Conservation (phyloP, 2,113 vertebrate genomes). For the Odocoileus hemionus region DNA sequence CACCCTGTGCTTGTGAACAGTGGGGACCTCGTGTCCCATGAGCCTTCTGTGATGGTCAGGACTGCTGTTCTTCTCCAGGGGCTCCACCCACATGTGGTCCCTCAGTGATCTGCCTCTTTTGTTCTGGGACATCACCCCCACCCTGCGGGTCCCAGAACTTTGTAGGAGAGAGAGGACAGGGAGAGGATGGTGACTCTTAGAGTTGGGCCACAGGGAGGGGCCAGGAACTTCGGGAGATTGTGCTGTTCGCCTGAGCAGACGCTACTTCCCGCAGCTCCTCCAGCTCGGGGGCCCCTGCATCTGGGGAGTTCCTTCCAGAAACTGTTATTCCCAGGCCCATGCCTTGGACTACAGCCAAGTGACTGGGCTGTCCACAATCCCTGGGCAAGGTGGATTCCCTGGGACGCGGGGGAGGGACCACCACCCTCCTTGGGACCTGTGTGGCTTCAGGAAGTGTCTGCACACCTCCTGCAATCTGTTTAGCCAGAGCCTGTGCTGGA, state of each 20-base stretch:
- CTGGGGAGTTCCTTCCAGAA: background rate
- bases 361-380: rapidly evolving
- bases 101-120: background rate
- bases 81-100: background rate
- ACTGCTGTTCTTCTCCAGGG: background rate
- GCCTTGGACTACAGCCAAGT: background rate
- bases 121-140: background rate
- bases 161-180: background rate
- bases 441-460: background rate
- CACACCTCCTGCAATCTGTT: rapidly evolving
- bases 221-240: background rate
- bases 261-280: background rate
- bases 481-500: background rate
- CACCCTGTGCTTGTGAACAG: background rate
- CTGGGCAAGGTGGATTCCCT: background rate
- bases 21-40: too few relatives aligned
- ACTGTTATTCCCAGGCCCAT: background rate
- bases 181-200: background rate
- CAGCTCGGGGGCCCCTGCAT: background rate
- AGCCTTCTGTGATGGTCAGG: rapidly evolving
- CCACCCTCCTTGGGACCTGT: background rate
- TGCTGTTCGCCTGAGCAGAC: background rate
- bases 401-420: rapidly evolving
- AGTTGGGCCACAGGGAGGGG: background rate
- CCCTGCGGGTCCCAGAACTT: background rate